Percentiles rank a stretch among this genome's conserved stretches.
Evolutionary conservation across 1,140 invertebrate species (phyloP).

Genomic region (Plectrocnemia conspersa): DNA sequence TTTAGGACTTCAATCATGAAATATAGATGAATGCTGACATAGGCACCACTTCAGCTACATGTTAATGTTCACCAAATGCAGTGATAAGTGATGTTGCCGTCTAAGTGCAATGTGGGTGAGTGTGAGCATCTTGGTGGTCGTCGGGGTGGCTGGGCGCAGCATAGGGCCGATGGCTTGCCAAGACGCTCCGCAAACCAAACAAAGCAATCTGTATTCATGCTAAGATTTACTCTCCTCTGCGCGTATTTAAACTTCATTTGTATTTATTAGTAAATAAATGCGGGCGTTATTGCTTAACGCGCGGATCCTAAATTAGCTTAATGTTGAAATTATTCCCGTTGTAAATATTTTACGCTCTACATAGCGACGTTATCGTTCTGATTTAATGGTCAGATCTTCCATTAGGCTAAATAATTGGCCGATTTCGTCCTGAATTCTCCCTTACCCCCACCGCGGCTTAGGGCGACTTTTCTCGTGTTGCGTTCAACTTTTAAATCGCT

Average conservation of each 20-base stretch:
- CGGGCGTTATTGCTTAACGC: conserved; percentile 9
- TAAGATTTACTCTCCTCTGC: conserved; percentile 17
- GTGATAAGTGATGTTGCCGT: too few species aligned
- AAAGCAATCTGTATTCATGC: conserved; percentile 28
- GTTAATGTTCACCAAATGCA: too few species aligned
- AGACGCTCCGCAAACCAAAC: background rate
- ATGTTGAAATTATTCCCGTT: conserved; percentile 21
- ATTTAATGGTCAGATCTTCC: conserved; percentile 27
- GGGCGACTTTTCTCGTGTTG: conserved; percentile 12
- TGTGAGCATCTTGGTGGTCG: too few species aligned
- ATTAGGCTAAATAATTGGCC: conserved; percentile 28
- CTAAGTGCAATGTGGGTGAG: too few species aligned
- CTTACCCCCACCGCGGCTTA: background rate
- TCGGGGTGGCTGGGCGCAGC: too few species aligned
- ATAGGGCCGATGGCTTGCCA: too few species aligned
- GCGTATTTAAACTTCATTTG: conserved; percentile 28
- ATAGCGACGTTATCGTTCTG: conserved; percentile 25
- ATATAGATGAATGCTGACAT: too few species aligned
- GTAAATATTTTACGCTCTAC: conserved; percentile 20
- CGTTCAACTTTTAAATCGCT: conserved; percentile 13
- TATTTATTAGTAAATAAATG: conserved; percentile 24
- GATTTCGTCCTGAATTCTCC: conserved; percentile 18
- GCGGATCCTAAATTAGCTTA: conserved; percentile 16
- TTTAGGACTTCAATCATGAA: too few species aligned
- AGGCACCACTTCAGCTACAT: too few species aligned